Conservation (phyloP, 2,888 invertebrate genomes). For the Brachyptera putata region DNA sequence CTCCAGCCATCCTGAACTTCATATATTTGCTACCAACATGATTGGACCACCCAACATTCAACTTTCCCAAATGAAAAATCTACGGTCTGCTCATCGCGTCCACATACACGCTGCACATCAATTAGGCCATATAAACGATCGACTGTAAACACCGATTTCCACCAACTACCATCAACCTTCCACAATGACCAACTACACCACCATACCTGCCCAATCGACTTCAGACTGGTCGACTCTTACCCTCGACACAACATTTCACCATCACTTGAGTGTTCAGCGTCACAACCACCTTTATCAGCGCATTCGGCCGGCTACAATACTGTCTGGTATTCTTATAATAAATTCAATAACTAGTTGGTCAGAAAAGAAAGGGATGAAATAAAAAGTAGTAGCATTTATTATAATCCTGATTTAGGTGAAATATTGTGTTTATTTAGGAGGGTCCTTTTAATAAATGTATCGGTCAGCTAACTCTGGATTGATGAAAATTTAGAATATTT, state of each 20-base stretch:
- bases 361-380: neutral
- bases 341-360: slow-evolving; percentile 26
- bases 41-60: slow-evolving; percentile 31
- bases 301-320: slow-evolving; percentile 25
- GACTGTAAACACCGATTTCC: slow-evolving; percentile 25
- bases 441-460: too few relatives aligned
- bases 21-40: slow-evolving; percentile 35
- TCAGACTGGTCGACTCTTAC: slow-evolving; percentile 25
- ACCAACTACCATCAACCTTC: slow-evolving; percentile 29
- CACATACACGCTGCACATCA: slow-evolving; percentile 29
- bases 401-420: too few relatives aligned
- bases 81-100: slow-evolving; percentile 32
- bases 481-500: neutral
- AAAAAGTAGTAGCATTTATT: neutral
- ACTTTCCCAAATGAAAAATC: slow-evolving; percentile 32
- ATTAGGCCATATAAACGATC: slow-evolving; percentile 31
- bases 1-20: slow-evolving; percentile 33
- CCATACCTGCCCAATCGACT: slow-evolving; percentile 30
- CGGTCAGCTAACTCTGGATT: neutral
- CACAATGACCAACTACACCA: slow-evolving; percentile 28
- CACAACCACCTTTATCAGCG: slow-evolving; percentile 33
- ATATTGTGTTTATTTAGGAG: too few relatives aligned
- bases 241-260: slow-evolving; percentile 32
- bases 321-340: slow-evolving; percentile 33
- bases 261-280: slow-evolving; percentile 28